phyloP scores from a whole-genome alignment of 2,797 vertebrate genomes.

The Sebastes oblongus region DNA sequence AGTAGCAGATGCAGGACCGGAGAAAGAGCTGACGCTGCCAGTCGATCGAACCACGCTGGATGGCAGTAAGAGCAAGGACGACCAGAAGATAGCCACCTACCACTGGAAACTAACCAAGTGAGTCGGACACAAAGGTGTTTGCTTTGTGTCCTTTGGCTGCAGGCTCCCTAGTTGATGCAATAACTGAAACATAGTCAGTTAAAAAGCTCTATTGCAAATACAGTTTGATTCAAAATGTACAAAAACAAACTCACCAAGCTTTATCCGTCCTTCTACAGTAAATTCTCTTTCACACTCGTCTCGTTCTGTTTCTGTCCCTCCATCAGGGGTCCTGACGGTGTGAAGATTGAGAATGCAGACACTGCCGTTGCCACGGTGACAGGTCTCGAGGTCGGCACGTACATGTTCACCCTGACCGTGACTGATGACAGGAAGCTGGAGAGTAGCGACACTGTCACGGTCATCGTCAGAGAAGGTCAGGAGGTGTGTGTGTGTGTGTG shows the following conservation, averaged over 20 bases:
- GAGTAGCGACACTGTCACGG: slow-evolving; percentile 88
- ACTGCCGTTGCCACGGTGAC: slow-evolving; percentile 88
- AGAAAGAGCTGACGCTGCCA: slow-evolving; percentile 96
- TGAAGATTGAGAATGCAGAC: slow-evolving; percentile 92
- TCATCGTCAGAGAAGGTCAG: slow-evolving; percentile 93
- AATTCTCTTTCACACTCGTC: neutral
- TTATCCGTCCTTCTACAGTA: neutral
- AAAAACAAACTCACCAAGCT: neutral
- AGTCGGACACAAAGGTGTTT: slow-evolving; percentile 14
- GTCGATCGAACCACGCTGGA: slow-evolving; percentile 94
- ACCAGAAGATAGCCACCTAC: slow-evolving; percentile 92
- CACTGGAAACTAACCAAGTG: slow-evolving; percentile 93
- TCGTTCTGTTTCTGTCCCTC: neutral
- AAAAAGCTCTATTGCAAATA: neutral
- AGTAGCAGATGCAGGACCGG: slow-evolving; percentile 92
- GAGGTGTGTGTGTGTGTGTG: slow-evolving; percentile 3
- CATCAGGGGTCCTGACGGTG: slow-evolving; percentile 90
- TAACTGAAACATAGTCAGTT: neutral
- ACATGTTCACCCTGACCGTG: slow-evolving; percentile 92
- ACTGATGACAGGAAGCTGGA: slow-evolving; percentile 92
- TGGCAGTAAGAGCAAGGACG: slow-evolving; percentile 94
- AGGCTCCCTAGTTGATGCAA: neutral
- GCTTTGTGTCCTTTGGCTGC: neutral
- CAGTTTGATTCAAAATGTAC: neutral
- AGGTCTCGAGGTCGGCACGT: slow-evolving; percentile 90